A percentile compares a stretch with the other conserved stretches of the same genome.
phyloP scores from a whole-genome alignment of 2,888 invertebrate genomes.

The Escarpia spicata region DNA sequence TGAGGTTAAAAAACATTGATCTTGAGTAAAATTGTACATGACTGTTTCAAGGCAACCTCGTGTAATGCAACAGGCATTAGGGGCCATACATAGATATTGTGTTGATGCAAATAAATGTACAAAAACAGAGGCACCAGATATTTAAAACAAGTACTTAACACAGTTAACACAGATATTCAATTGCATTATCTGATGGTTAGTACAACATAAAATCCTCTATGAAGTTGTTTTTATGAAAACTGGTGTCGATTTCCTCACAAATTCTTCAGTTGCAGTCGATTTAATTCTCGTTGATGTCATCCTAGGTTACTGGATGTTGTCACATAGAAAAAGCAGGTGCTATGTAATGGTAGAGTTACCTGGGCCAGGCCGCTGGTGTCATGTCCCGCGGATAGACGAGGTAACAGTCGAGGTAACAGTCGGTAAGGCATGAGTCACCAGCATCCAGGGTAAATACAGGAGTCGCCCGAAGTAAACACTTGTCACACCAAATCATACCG shows the following conservation, averaged over 20 bases:
- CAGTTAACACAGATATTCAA: background rate
- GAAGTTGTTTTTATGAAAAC: background rate
- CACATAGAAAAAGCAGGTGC: background rate
- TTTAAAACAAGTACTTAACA: background rate
- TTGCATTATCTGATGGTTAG: background rate
- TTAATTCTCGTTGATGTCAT: background rate
- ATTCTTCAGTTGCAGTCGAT: background rate
- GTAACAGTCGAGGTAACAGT: background rate
- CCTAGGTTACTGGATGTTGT: background rate
- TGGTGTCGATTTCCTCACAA: background rate
- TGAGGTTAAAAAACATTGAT: background rate
- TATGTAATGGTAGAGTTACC: slow-evolving; percentile 12
- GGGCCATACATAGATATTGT: background rate
- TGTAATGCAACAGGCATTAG: background rate
- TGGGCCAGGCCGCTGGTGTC: background rate
- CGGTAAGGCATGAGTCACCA: background rate
- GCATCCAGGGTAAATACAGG: background rate
- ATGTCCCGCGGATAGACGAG: background rate
- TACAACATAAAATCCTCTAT: background rate
- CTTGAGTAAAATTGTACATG: background rate
- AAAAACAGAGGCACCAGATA: background rate
- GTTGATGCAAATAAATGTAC: background rate
- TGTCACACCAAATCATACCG: background rate
- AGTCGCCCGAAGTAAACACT: background rate
- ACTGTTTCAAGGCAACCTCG: background rate